Conservation (phyloP, 1,140 invertebrate genomes). For the Drosophila albomicans region DNA sequence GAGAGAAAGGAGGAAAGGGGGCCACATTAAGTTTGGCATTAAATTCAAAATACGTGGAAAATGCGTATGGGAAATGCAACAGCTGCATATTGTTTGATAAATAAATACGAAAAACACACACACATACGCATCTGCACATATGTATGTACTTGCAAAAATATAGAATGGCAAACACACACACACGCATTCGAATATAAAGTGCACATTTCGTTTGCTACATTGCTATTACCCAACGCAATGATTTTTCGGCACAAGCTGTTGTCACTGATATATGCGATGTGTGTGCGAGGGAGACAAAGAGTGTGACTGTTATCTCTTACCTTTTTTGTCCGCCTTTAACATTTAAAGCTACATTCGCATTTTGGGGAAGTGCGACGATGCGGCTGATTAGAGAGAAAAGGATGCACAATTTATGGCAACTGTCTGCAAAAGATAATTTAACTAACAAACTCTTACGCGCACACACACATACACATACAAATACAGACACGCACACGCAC, state of each 20-base stretch:
- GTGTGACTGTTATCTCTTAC: background rate
- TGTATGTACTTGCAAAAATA: slow-evolving; percentile 1
- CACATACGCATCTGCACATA: slow-evolving; percentile 3
- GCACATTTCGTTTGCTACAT: slow-evolving; percentile 4
- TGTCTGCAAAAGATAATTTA: slow-evolving; percentile 49
- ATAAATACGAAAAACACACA: slow-evolving; percentile 62
- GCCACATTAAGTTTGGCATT: slow-evolving; percentile 57
- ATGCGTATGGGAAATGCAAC: slow-evolving; percentile 72
- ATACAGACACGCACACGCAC: slow-evolving; percentile 12
- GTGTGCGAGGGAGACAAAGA: slow-evolving; percentile 1
- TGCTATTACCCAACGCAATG: slow-evolving; percentile 54
- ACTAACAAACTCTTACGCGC: slow-evolving; percentile 40
- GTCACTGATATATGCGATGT: slow-evolving; percentile 45
- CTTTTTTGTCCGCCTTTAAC: slow-evolving; percentile 24
- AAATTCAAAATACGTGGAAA: slow-evolving; percentile 57
- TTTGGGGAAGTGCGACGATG: slow-evolving; percentile 5
- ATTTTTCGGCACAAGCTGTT: slow-evolving; percentile 55
- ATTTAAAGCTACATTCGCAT: slow-evolving; percentile 28
- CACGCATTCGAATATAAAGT: background rate
- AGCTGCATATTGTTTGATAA: slow-evolving; percentile 73
- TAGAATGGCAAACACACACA: slow-evolving; percentile 17
- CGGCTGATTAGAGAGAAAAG: slow-evolving; percentile 46
- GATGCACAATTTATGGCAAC: slow-evolving; percentile 46
- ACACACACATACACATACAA: background rate
- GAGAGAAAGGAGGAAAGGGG: background rate